Evolutionary conservation across 2,113 vertebrate species (phyloP).

Genomic region (Petrocephalus zakoni): DNA sequence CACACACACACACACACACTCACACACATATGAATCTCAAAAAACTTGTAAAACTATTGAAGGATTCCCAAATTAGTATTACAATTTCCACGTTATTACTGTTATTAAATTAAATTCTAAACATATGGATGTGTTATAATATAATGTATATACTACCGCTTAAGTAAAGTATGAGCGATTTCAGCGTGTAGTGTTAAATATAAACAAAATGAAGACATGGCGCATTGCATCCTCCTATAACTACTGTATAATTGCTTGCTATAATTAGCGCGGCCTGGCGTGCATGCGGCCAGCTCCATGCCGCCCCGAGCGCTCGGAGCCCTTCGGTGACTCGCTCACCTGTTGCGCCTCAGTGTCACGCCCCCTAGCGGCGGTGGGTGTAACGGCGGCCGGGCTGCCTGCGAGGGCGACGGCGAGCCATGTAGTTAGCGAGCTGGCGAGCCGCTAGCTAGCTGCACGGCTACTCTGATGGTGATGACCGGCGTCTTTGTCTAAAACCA

Average conservation of each 20-base stretch:
- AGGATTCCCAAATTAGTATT: neutral
- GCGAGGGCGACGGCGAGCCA: slow-evolving; percentile 24
- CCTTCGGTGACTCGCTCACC: neutral
- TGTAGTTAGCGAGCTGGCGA: slow-evolving; percentile 38
- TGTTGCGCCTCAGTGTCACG: slow-evolving; percentile 24
- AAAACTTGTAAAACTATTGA: neutral
- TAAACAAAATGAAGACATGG: neutral
- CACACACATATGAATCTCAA: neutral
- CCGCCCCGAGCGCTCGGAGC: neutral
- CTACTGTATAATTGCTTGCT: neutral
- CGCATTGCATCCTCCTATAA: neutral
- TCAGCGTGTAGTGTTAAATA: neutral
- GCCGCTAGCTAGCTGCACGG: slow-evolving; percentile 37
- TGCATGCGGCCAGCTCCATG: neutral
- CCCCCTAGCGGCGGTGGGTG: slow-evolving; percentile 33
- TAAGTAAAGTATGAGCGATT: neutral
- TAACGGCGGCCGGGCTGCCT: slow-evolving; percentile 6
- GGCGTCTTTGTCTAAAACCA: slow-evolving; percentile 15
- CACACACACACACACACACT: no score
- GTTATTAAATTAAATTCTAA: neutral
- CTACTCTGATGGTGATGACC: neutral
- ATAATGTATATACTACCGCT: neutral
- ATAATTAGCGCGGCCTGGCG: neutral
- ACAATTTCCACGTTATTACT: neutral
- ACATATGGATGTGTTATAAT: neutral